A percentile compares a stretch with the other conserved stretches of the same genome.
Evolutionary conservation across 2,888 invertebrate species (phyloP).

Genomic region (Napeogenes inachia): DNA sequence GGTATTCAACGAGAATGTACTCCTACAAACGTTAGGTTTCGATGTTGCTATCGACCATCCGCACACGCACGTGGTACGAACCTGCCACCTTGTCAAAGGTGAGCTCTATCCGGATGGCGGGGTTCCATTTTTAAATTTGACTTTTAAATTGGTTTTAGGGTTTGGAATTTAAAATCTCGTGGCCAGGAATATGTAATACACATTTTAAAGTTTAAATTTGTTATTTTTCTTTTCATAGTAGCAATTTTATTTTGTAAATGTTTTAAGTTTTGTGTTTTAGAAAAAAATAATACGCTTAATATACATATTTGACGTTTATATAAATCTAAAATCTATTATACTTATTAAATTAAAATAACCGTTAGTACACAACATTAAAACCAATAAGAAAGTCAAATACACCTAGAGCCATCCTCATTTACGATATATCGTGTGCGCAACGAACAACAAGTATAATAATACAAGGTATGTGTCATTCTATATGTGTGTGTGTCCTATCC

Average conservation of each 20-base stretch:
- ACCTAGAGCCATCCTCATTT: conserved; percentile 3
- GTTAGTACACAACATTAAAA: neutral
- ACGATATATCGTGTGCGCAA: conserved; percentile 14
- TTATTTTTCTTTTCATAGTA: neutral
- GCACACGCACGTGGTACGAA: conserved; percentile 96
- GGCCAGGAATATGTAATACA: neutral
- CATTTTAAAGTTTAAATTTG: neutral
- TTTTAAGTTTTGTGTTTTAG: neutral
- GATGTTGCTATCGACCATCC: conserved; percentile 99
- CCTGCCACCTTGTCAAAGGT: conserved; percentile 97
- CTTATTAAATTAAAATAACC: neutral
- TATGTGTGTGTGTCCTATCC: conserved; percentile 15
- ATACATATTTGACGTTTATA: no score
- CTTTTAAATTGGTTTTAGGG: conserved; percentile 10
- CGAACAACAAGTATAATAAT: conserved; percentile 20
- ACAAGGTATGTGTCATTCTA: conserved; percentile 23
- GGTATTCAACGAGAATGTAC: conserved; percentile 97
- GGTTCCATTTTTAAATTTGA: conserved; percentile 17
- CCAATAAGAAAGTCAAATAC: conserved; percentile 5
- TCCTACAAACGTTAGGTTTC: conserved; percentile 98
- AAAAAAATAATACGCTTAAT: no score
- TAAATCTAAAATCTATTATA: neutral
- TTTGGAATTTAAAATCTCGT: neutral
- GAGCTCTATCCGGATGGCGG: conserved; percentile 43
- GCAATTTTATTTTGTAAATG: neutral